Base-by-base conservation (phyloP, 2,888 invertebrate species). In the Mythimna impura region DNA sequence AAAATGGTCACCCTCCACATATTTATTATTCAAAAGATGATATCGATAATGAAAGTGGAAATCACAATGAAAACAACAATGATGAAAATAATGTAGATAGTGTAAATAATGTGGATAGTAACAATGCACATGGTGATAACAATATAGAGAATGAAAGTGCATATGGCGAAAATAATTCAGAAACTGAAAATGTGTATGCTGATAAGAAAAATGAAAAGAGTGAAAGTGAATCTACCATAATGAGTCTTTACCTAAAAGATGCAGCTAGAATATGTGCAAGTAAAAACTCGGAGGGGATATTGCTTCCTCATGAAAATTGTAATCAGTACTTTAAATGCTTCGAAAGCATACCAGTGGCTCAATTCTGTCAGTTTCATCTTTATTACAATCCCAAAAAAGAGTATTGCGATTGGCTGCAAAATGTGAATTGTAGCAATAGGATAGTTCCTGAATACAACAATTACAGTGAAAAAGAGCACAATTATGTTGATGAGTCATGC, bases 231-330 rank as follows among this genome's bases (percentile, higher is more conserved):
- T 17, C n/a, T 54, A 70, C 55, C 7, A 62, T 68, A 54, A 60
- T 17, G 12, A 3, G 30, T 25, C 30, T 36, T 64, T 79, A 85
- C 36, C 89, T 88, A 3, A 80, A 76, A 25, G 76, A 87, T 66
- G 91, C 91, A 8, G 71, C 78, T 2, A 69, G 66, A 36, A 86
- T 89, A 47, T 91, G 91, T 47, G 86, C 85, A 7, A 75, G 73
- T 52, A 78, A 83, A 9, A 84, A 76, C 34, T 87, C 90, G 4
- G 77, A 88, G 7, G 82, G 85, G 25, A 40, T 80, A 9, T 62
- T 87, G 9, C 72, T 90, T 8, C 88, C 90, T 47, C 88, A 90
- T 66, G 88, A 87, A 71, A 86, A 87, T 63, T 91, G 90, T 69
- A 86, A 88, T 62, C 79, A 89, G 47, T 91, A 81, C 68, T 91